Evolutionary conservation across 2,888 invertebrate genomes (phyloP), one percentile per base, ranked within the genome.

Genomic region (Hedya salicella): DNA sequence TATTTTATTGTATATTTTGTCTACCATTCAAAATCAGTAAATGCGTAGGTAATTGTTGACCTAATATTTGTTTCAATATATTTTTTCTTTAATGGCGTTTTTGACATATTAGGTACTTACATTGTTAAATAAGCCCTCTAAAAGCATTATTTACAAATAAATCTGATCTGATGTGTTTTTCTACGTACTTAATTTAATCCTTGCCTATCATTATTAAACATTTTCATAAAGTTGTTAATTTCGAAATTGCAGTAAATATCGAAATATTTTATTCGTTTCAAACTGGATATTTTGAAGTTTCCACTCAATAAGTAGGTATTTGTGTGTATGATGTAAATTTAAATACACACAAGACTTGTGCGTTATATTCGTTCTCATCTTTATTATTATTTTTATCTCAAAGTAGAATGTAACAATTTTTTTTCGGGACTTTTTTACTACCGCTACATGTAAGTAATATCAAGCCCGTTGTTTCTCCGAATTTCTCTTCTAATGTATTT

Each of bases 131-230:
- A 44, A 56, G 14, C 57, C n/a, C 13, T 57, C 53, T 39, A 53
- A 11, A 62, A 44, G 44, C 53, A 16, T 9, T 53, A 62, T 54
- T 46, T 53, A 54, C 62, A 62, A n/a, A 50, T 19, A 19, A 19
- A 32, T 14, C 17, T 21, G n/a, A 17, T 60, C 39, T 25, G 19
- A 19, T 52, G 9, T 40, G 13, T 61, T 44, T 6, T 3, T 30
- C 42, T 14, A 13, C 11, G 30, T n/a, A 11, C 8, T 42, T 14
- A 42, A 16, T 42, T 16, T 8, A 39, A 11, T 25, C 11, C 13
- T 25, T 16, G 19, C 16, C 25, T 30, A 25, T 25, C 25, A 25
- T 36, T 36, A 36, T 36, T 36, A 36, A 36, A 36, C 36, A 36
- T 36, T 11, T 5, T 36, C 36, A 36, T 9, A 36, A 9, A 36